phyloP scores from a whole-genome alignment of 2,888 invertebrate species.

The Biston stratarius region DNA sequence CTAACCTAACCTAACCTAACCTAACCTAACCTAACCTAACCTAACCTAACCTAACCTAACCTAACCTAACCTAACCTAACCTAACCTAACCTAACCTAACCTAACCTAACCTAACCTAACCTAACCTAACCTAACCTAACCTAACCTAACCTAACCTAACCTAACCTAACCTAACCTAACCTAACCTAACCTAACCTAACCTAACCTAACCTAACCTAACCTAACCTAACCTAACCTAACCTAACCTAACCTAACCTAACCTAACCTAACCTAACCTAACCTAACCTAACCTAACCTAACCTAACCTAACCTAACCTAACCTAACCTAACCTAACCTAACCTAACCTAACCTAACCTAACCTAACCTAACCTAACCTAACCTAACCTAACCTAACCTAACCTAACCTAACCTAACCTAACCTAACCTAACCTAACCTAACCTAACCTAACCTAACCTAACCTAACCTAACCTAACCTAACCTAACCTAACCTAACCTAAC shows the following conservation, averaged over 20 bases:
- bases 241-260: slow-evolving; percentile 10
- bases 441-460: slow-evolving; percentile 38
- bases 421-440: slow-evolving; percentile 6
- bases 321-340: slow-evolving; percentile 7
- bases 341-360: slow-evolving; percentile 7
- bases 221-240: slow-evolving; percentile 11
- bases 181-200: slow-evolving; percentile 5
- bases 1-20: slow-evolving; percentile 9
- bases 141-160: slow-evolving; percentile 7
- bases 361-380: slow-evolving; percentile 7
- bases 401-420: slow-evolving; percentile 7
- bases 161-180: slow-evolving; percentile 9
- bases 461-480: slow-evolving; percentile 44
- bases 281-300: slow-evolving; percentile 6
- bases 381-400: slow-evolving; percentile 7
- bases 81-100: slow-evolving; percentile 9
- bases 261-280: slow-evolving; percentile 7
- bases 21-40: slow-evolving; percentile 8
- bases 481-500: slow-evolving; percentile 49
- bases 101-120: slow-evolving; percentile 9
- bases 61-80: slow-evolving; percentile 10
- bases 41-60: slow-evolving; percentile 7
- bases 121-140: slow-evolving; percentile 11
- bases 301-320: slow-evolving; percentile 7
- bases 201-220: slow-evolving; percentile 10